Evolutionary conservation across 2,888 invertebrate species (phyloP), one percentile per base, ranked within the genome.

Genomic region (Octodonta nipae): DNA sequence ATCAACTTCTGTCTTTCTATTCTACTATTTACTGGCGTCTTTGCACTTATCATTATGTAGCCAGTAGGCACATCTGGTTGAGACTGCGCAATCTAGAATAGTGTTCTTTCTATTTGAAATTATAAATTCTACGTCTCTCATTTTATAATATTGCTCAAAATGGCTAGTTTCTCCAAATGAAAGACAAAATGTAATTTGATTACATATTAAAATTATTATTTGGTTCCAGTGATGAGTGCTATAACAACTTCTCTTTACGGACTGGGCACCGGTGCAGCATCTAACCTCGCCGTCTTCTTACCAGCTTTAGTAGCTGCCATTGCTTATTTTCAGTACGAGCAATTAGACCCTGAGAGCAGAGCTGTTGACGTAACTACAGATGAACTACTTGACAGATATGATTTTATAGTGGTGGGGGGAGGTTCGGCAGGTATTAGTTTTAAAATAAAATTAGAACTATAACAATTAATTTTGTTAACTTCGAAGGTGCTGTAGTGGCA

Each of bases 261-360:
- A 29, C 71, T 78, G 10, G 79, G 79, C 20, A 70, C 73, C 33
- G 71, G 72, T 29, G 76, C 71, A 10, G 66, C 75, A 22, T 75
- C 78, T 24, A 71, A 75, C 61, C 70, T 81, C 33, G 78, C 78
- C 6, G 82, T 83, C 75, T 82, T 88, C 58, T 71, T 87, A 26
- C 86, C 88, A 0, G 77, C 85, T 62, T 58, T 89, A 40, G 78
- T 85, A 34, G 85, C 86, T 0, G 80, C 85, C 5, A 74, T 88
- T 43, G 84, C 86, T 5, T 87, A 85, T 60, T 87, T 84, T 59
- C 83, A 86, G 55, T 85, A 78, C 56, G 87, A 87, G 50, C 72
- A 78, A 39, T 72, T 80, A 53, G 86, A 87, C 56, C 85, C 84
- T 0, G 87, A 87, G 56, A 67, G 78, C 33, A 78, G 80, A 0